phyloP scores from a whole-genome alignment of 64 coral and sea anemone species.

The Montipora sp. region DNA sequence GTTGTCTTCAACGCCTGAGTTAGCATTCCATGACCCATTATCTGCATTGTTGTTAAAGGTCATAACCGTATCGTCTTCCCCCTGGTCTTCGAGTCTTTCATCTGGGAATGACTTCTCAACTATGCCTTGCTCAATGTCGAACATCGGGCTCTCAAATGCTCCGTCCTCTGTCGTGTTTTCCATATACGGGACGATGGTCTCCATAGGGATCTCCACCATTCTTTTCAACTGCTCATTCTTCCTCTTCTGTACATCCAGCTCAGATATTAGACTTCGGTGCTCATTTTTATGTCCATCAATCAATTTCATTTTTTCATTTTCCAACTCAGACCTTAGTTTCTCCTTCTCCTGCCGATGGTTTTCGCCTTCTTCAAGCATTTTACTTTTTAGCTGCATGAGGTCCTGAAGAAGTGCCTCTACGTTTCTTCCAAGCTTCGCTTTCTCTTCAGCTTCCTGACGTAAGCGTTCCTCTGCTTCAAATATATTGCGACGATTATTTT shows the following conservation, averaged over 20 bases:
- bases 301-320: slow-evolving; percentile 31
- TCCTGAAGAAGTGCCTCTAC: slow-evolving; percentile 62
- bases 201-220: slow-evolving; percentile 32
- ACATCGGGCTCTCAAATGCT: background rate
- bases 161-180: slow-evolving; percentile 20
- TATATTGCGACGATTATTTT: slow-evolving; percentile 7
- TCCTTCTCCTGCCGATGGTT: slow-evolving; percentile 49
- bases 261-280: background rate
- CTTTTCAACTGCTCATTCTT: slow-evolving; percentile 10
- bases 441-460: slow-evolving; percentile 47
- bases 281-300: background rate
- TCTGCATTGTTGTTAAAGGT: background rate
- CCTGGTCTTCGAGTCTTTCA: background rate
- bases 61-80: slow-evolving; percentile 6
- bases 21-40: background rate
- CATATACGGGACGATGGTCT: slow-evolving; percentile 5
- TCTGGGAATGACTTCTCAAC: background rate
- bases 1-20: background rate
- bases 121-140: background rate
- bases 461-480: slow-evolving; percentile 14
- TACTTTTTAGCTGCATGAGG: slow-evolving; percentile 64
- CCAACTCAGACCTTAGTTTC: slow-evolving; percentile 12
- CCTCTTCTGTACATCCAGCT: slow-evolving; percentile 6
- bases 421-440: slow-evolving; percentile 43
- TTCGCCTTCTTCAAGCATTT: slow-evolving; percentile 59